A percentile compares a stretch with the other conserved stretches of the same genome.
Conservation (phyloP, 2,888 invertebrate genomes). For the Trichogramma evanescens region DNA sequence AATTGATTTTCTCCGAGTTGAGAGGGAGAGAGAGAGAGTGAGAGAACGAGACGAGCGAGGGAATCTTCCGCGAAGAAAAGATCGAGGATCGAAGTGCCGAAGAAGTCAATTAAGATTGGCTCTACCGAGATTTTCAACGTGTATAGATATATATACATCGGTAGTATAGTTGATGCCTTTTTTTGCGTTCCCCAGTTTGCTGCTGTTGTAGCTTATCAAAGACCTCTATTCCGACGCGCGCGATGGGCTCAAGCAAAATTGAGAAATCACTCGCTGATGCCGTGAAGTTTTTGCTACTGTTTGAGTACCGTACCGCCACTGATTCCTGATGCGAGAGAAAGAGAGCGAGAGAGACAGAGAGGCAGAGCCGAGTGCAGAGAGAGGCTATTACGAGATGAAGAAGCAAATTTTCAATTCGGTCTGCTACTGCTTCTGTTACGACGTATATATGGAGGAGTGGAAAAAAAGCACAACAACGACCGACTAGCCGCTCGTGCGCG, state of each 20-base stretch:
- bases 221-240: too few relatives aligned
- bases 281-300: slow-evolving; percentile 6
- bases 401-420: slow-evolving; percentile 20
- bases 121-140: neutral
- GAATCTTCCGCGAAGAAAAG: slow-evolving; percentile 9
- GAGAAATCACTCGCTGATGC: slow-evolving; percentile 18
- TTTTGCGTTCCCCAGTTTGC: neutral
- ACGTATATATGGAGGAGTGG: neutral
- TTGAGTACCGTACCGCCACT: neutral
- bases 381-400: slow-evolving; percentile 12
- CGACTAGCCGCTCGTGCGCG: neutral
- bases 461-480: neutral
- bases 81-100: neutral
- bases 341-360: too few relatives aligned
- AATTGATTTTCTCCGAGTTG: too few relatives aligned
- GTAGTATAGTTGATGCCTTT: neutral
- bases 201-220: too few relatives aligned
- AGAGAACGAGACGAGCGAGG: slow-evolving; percentile 5
- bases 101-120: slow-evolving; percentile 18
- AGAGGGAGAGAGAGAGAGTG: slow-evolving; percentile 1
- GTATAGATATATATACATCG: slow-evolving; percentile 11
- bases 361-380: slow-evolving; percentile 1
- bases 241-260: slow-evolving; percentile 5
- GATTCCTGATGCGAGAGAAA: too few relatives aligned
- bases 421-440: slow-evolving; percentile 5